Percentiles rank a stretch among this genome's conserved stretches.
phyloP scores from a whole-genome alignment of 2,888 invertebrate species.

The Caenorhabditis sp. region DNA sequence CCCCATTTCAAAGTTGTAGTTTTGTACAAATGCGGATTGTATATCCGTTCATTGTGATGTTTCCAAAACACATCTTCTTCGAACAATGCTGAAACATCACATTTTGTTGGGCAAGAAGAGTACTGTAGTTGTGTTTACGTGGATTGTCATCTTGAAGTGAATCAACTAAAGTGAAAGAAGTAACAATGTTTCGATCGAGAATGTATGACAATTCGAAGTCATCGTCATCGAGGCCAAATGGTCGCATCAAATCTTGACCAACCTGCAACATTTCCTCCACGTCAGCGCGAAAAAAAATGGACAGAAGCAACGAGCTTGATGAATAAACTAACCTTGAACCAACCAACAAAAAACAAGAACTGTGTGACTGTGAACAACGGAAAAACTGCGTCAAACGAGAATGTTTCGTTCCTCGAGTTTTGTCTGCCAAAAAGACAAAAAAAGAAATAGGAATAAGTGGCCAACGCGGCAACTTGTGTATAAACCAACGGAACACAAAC shows the following conservation, averaged over 20 bases:
- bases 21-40: constrained; percentile 9
- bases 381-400: constrained; percentile 45
- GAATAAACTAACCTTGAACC: constrained; percentile 51
- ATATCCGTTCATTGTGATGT: constrained; percentile 22
- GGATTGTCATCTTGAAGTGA: constrained; percentile 45
- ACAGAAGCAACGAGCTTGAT: neutral
- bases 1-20: constrained; percentile 44
- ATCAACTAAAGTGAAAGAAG: constrained; percentile 55
- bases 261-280: no score
- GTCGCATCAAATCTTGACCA: constrained; percentile 59
- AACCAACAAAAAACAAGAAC: constrained; percentile 60
- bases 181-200: constrained; percentile 52
- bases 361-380: constrained; percentile 59
- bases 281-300: no score
- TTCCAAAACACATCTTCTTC: constrained; percentile 52
- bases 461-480: constrained; percentile 70
- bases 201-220: constrained; percentile 57
- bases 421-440: constrained; percentile 72
- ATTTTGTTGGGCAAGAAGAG: no score
- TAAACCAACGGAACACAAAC: constrained; percentile 61
- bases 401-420: constrained; percentile 16
- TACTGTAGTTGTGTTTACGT: constrained; percentile 29
- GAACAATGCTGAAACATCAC: constrained; percentile 46
- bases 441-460: constrained; percentile 72
- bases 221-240: constrained; percentile 58